Evolutionary conservation across 1,140 invertebrate genomes (phyloP).

Genomic region (Myzus persicae): DNA sequence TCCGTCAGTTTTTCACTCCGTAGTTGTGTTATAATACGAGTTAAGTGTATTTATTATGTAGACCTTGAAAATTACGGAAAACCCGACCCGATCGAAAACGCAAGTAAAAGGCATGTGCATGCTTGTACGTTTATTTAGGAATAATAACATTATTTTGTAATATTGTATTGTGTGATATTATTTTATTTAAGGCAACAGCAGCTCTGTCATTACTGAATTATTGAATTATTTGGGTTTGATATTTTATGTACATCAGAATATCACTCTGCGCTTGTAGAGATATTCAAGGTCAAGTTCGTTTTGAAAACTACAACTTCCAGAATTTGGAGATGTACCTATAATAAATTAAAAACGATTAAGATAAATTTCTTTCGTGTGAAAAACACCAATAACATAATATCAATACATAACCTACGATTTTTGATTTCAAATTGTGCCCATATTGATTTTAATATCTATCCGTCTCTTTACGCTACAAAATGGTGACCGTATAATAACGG

Average conservation of each 20-base stretch:
- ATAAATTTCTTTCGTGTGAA: too few species aligned
- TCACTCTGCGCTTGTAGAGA: too few species aligned
- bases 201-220: neutral
- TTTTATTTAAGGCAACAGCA: neutral
- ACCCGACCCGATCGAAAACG: neutral
- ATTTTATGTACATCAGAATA: too few species aligned
- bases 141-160: neutral
- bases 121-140: neutral
- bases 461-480: too few species aligned
- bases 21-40: neutral
- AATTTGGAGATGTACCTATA: too few species aligned
- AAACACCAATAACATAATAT: too few species aligned
- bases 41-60: constrained; percentile 8
- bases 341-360: too few species aligned
- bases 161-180: neutral
- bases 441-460: too few species aligned
- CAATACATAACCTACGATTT: too few species aligned
- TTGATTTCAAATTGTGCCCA: too few species aligned
- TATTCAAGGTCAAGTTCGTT: neutral
- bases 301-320: neutral
- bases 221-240: neutral
- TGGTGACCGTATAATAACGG: too few species aligned
- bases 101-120: neutral
- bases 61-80: neutral
- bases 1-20: neutral